Conservation (phyloP, 2,888 invertebrate species). For the Steinernema carpocapsae region DNA sequence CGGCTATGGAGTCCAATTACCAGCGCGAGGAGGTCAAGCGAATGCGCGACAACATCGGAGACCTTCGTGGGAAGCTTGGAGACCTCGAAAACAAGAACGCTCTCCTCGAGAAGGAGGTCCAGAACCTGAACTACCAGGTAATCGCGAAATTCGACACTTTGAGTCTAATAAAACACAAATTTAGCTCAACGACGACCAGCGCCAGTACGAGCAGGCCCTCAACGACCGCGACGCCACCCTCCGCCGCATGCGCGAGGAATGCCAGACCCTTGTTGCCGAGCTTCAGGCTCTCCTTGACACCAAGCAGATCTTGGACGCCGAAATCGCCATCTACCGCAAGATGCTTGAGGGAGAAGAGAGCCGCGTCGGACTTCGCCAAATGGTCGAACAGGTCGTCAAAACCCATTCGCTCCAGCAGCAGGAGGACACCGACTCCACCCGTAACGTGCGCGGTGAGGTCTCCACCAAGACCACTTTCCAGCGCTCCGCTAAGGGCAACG, state of each 20-base stretch:
- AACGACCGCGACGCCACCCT: conserved; percentile 60
- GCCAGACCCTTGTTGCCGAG: conserved; percentile 48
- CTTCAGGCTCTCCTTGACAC: conserved; percentile 69
- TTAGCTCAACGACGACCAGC: conserved; percentile 68
- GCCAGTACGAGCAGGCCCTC: conserved; percentile 69
- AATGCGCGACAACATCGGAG: conserved; percentile 62
- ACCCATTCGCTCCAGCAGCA: conserved; percentile 69
- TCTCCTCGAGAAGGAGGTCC: conserved; percentile 67
- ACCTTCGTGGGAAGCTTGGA: conserved; percentile 57
- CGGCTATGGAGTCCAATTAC: conserved; percentile 69
- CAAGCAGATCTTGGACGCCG: conserved; percentile 71
- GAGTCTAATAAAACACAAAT: too few species aligned
- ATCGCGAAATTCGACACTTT: conserved; percentile 40
- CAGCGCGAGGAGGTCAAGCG: conserved; percentile 70
- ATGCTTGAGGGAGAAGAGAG: conserved; percentile 72
- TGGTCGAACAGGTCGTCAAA: conserved; percentile 69
- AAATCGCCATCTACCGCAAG: conserved; percentile 72
- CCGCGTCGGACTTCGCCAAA: conserved; percentile 50
- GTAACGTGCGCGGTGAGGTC: conserved; percentile 67
- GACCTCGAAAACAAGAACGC: conserved; percentile 66
- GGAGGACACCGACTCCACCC: conserved; percentile 48
- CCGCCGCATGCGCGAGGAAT: conserved; percentile 52
- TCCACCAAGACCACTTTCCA: conserved; percentile 72
- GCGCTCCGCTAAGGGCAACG: conserved; percentile 70
- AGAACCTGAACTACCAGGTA: conserved; percentile 33